Evolutionary conservation across 2,888 invertebrate species (phyloP), one percentile per base, ranked within the genome.

Genomic region (Liopterus haemorrhoidalis): DNA sequence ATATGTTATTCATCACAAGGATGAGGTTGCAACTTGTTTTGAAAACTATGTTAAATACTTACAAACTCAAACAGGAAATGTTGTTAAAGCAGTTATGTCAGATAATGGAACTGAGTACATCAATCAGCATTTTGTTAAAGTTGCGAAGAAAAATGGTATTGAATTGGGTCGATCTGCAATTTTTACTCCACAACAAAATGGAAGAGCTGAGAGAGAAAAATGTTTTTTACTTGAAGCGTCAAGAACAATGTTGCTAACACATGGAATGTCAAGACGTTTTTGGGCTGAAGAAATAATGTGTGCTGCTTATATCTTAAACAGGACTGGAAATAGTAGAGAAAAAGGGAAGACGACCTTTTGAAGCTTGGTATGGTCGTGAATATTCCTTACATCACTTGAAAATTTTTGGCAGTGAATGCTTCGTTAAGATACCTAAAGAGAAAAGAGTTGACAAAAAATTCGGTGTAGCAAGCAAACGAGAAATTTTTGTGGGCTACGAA

Each of bases 21-120:
- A 38, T 40, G 35, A 49, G 14, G 46, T 49, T 8, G 12, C 40
- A 19, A n/a, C 4, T 2, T 43, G 47, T 22, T 49, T 49, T 36
- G 40, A 47, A 21, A 6, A 47, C 1, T 47, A 35, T 15, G 1
- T 37, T 12, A 40, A 35, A 8, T 33, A 39, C n/a, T 20, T 32
- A 8, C 22, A 43, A 5, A 40, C 30, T 31, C 40, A 39, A n/a
- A 43, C 40, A 6, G 41, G 44, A 48, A 30, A 49, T 3, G 8
- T 16, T 4, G 22, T 49, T 14, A 49, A 40, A 14, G 22, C 0
- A 5, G 16, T 49, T 18, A 47, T 49, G 37, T 47, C 40, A 4
- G 49, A 49, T 15, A 43, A 43, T n/a, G 49, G 41, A 2, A 48
- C 36, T 2, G 43, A 48, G 11, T 49, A 47, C 15, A 47, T 36